phyloP scores from a whole-genome alignment of 1,140 invertebrate species.

The Myzus persicae region DNA sequence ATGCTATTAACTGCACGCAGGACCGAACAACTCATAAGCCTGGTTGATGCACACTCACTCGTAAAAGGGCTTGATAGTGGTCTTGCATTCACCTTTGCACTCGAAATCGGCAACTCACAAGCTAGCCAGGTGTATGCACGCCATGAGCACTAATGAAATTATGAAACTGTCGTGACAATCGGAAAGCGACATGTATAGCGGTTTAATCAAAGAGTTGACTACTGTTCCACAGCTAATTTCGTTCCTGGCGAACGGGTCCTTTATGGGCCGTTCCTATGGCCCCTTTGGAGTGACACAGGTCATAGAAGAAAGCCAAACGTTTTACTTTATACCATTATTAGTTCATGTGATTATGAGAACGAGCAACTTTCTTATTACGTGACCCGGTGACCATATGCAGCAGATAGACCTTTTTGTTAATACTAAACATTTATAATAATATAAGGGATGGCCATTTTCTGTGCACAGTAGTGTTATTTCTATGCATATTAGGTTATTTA shows the following conservation, averaged over 20 bases:
- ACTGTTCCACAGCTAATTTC: not conserved
- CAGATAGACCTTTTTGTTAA: not conserved
- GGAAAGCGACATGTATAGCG: not conserved
- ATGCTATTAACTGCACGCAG: too few relatives aligned
- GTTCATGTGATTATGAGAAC: not conserved
- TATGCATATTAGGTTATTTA: not conserved
- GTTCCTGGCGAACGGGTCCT: not conserved
- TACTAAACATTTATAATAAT: not conserved
- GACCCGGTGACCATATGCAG: too few relatives aligned
- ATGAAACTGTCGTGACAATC: too few relatives aligned
- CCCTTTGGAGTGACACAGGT: too few relatives aligned
- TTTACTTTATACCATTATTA: not conserved
- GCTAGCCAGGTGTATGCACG: not conserved
- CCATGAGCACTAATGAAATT: too few relatives aligned
- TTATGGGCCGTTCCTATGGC: not conserved
- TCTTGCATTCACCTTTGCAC: not conserved
- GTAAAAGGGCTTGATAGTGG: not conserved
- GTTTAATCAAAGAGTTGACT: not conserved
- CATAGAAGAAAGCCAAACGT: not conserved
- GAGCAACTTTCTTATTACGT: too few relatives aligned
- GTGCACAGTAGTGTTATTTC: not conserved
- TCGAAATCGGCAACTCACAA: not conserved
- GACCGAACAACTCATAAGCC: too few relatives aligned
- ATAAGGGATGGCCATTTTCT: not conserved
- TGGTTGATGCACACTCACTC: too few relatives aligned